Conservation (phyloP, 2,797 vertebrate species). For the Typhlichthys eigenmanni region DNA sequence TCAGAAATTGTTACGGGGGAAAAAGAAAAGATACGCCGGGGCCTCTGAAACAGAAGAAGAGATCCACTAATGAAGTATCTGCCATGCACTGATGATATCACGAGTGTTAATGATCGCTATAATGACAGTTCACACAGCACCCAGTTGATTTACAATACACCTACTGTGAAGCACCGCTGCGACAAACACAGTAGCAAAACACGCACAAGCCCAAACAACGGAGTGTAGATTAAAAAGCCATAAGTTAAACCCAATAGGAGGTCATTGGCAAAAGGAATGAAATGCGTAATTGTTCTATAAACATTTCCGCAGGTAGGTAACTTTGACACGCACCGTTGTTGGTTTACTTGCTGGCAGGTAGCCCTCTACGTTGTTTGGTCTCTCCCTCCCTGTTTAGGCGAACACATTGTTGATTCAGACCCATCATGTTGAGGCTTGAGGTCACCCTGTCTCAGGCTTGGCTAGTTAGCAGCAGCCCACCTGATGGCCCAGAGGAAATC, state of each 20-base stretch:
- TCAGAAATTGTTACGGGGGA: constrained; percentile 72
- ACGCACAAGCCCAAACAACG: constrained; percentile 52
- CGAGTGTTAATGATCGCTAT: constrained; percentile 80
- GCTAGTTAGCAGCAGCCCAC: constrained; percentile 87
- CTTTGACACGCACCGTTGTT: constrained; percentile 65
- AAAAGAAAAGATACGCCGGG: constrained; percentile 66
- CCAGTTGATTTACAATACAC: constrained; percentile 75
- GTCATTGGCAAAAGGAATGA: constrained; percentile 47
- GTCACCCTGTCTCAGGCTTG: constrained; percentile 87
- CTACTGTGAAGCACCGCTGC: constrained; percentile 70
- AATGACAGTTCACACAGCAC: constrained; percentile 79
- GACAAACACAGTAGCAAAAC: constrained; percentile 64
- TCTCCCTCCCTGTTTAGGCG: constrained; percentile 79
- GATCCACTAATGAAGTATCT: constrained; percentile 77
- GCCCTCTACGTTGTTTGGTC: constrained; percentile 80
- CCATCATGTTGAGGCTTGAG: constrained; percentile 85
- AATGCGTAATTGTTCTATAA: constrained; percentile 58
- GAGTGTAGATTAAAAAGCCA: constrained; percentile 57
- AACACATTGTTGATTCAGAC: constrained; percentile 86
- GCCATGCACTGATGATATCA: constrained; percentile 78
- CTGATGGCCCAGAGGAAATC: constrained; percentile 85
- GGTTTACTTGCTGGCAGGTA: constrained; percentile 73
- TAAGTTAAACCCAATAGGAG: constrained; percentile 44
- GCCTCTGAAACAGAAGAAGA: constrained; percentile 72
- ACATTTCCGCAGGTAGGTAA: constrained; percentile 58